Evolutionary conservation across 2,797 vertebrate species (phyloP).

Genomic region (Pseudochirops corinnae): DNA sequence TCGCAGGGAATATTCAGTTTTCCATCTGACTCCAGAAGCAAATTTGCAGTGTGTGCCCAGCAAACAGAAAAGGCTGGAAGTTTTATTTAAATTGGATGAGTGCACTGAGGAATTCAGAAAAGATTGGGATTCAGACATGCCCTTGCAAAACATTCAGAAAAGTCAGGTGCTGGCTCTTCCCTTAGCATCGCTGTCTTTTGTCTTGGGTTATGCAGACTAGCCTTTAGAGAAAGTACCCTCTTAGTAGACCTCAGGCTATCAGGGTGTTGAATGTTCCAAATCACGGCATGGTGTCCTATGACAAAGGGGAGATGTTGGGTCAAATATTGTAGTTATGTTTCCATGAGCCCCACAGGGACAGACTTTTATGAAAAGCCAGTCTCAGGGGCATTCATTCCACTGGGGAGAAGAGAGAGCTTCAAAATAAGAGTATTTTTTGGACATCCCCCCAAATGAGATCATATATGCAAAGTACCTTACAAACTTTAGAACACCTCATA

Average conservation of each 20-base stretch:
- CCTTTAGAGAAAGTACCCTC: neutral
- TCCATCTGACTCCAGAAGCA: constrained; percentile 70
- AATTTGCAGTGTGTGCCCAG: constrained; percentile 43
- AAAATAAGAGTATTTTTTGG: neutral
- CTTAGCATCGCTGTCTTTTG: neutral
- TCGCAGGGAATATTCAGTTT: constrained; percentile 66
- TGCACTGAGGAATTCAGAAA: constrained; percentile 35
- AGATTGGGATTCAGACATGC: neutral
- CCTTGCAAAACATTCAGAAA: neutral
- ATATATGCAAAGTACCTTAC: neutral
- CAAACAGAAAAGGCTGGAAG: constrained; percentile 70
- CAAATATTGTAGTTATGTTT: neutral
- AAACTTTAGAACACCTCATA: neutral
- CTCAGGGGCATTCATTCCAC: neutral
- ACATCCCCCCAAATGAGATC: neutral
- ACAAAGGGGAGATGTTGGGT: neutral
- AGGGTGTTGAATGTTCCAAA: neutral
- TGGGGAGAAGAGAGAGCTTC: neutral
- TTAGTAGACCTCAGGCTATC: neutral
- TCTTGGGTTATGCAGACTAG: neutral
- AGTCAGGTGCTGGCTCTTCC: neutral
- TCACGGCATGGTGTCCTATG: constrained; percentile 3
- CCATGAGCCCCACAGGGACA: constrained; percentile 1
- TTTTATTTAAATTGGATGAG: constrained; percentile 66
- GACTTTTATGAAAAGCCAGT: constrained; percentile 10